Percentiles rank a stretch among this genome's conserved stretches.
phyloP scores from a whole-genome alignment of 2,888 invertebrate species.

The Caradrina clavipalpis region DNA sequence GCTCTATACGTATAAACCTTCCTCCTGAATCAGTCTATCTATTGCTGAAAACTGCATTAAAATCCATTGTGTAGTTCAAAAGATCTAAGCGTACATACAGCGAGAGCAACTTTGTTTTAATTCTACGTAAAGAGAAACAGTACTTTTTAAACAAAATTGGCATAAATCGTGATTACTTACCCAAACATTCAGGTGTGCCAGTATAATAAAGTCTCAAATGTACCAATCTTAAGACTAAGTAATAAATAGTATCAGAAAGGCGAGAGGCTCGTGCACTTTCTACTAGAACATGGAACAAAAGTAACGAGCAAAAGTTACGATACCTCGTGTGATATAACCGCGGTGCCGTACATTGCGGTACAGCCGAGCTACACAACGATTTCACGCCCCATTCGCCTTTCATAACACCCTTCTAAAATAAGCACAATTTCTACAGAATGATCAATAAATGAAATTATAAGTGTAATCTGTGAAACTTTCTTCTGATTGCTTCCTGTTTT shows the following conservation, averaged over 20 bases:
- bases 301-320: constrained; percentile 86
- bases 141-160: constrained; percentile 5
- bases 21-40: too few relatives aligned
- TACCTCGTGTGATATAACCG: constrained; percentile 86
- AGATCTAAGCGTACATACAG: too few relatives aligned
- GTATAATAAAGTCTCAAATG: constrained; percentile 41
- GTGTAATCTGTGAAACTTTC: constrained; percentile 34
- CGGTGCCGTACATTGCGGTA: constrained; percentile 70
- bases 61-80: too few relatives aligned
- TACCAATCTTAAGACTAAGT: constrained; percentile 60
- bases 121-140: too few relatives aligned
- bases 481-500: constrained; percentile 39
- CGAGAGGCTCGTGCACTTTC: constrained; percentile 85
- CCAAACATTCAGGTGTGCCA: constrained; percentile 36
- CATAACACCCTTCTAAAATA: constrained; percentile 75
- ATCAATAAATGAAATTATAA: constrained; percentile 20
- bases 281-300: constrained; percentile 82
- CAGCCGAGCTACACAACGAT: constrained; percentile 62
- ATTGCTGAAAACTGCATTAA: too few relatives aligned
- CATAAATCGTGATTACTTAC: constrained; percentile 21
- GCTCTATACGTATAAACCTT: too few relatives aligned
- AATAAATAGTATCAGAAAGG: constrained; percentile 85
- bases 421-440: constrained; percentile 30
- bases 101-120: too few relatives aligned
- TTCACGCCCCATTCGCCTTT: constrained; percentile 79